These are phyloP conservation scores for Uromys caudimaculatus DNA, from an alignment of 2,797 vertebrate genomes.

Conservation along the genomic window DNA sequence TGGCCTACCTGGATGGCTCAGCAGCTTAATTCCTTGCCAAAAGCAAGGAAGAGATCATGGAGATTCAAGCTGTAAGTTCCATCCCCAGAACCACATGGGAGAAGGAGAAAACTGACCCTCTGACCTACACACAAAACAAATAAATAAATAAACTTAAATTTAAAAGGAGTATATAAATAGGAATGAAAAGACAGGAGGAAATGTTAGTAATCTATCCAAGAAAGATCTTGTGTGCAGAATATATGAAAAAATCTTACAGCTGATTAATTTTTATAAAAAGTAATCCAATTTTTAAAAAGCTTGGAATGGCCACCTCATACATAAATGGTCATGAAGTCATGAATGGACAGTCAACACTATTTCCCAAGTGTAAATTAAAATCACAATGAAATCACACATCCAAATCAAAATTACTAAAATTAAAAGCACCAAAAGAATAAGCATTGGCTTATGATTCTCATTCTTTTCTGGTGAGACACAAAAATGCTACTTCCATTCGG, in stretches of 20 bases:
- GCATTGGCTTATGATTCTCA: neutral
- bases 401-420: constrained; percentile 61
- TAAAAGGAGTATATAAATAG: neutral
- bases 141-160: neutral
- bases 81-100: neutral
- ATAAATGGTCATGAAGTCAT: constrained; percentile 17
- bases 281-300: constrained; percentile 8
- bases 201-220: neutral
- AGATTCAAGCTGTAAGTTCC: neutral
- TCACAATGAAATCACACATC: constrained; percentile 23
- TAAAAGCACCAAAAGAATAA: constrained; percentile 37
- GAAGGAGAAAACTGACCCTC: neutral
- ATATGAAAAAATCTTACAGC: neutral
- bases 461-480: neutral
- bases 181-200: constrained; percentile 27
- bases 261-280: constrained; percentile 17
- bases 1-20: neutral
- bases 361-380: constrained; percentile 44
- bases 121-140: neutral
- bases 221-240: neutral
- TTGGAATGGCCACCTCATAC: constrained; percentile 30
- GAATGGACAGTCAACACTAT: constrained; percentile 29
- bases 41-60: neutral
- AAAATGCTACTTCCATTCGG: neutral
- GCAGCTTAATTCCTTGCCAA: neutral